Evolutionary conservation across 2,113 vertebrate species (phyloP), one percentile per base, ranked within the genome.

Genomic region (Hippocampus comes): DNA sequence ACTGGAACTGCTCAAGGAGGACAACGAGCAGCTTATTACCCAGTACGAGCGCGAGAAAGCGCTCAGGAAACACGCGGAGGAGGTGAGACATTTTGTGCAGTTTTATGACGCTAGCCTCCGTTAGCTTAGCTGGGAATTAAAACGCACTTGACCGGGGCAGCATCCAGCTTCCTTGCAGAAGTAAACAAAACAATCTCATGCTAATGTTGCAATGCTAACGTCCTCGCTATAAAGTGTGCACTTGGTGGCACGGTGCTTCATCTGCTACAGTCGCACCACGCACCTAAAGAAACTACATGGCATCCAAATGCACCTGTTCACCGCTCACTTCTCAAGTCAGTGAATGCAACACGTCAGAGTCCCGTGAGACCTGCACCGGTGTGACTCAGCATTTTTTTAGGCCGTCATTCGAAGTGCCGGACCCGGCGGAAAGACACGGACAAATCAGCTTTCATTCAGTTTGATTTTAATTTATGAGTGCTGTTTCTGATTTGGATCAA

Each of bases 1-100:
- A 87, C 92, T 95, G 87, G 95, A 97, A 92, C 93, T 96, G 78
- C 92, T 95, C 59, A 95, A 95, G 72, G 95, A 97, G 89, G 95
- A 97, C 92, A 97, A 97, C 94, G 95, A 97, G 89, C 95, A 96
- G 94, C 93, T 97, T 79, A 93, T 96, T 84, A 97, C 95, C 64
- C 95, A 97, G 90, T 97, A 97, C 89, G 95, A 97, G 91, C 90
- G 95, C 77, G 95, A 97, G 93, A 97, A 97, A 78, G 94, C 94
- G 81, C 94, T 96, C 81, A 93, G 95, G 91, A 96, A 95, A 77
- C 95, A 95, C 63, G 94, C 93, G 1, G 95, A 95, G 90, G 95
- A 96, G 95, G 94, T 95, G 89, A 87, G 91, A 63, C 56, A 1
- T 6, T 20, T 18, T 18, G 48, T 51, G 17, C 48, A 5, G 15